Evolutionary conservation across 2,888 invertebrate species (phyloP).

Genomic region (Reticulitermes lucifugus): DNA sequence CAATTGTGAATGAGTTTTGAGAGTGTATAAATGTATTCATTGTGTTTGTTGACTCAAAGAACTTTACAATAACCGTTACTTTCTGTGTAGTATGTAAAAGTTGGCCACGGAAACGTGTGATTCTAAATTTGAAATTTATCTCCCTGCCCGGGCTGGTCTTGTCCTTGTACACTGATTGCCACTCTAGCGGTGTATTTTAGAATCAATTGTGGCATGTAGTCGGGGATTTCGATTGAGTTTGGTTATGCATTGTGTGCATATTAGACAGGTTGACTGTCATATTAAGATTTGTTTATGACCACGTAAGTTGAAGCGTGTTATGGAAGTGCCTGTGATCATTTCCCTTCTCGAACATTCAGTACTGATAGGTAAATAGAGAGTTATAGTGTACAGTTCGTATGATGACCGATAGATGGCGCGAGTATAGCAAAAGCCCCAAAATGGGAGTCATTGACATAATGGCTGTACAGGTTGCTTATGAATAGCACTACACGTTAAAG

Average conservation of each 20-base stretch:
- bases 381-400: slow-evolving; percentile 40
- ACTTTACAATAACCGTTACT: not conserved
- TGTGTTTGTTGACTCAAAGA: not conserved
- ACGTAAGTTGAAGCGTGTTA: not conserved
- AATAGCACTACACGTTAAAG: slow-evolving; percentile 44
- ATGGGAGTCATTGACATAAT: slow-evolving; percentile 57
- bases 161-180: slow-evolving; percentile 47
- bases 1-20: not conserved
- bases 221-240: slow-evolving; percentile 11
- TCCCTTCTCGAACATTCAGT: not conserved
- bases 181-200: slow-evolving; percentile 50
- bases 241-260: not conserved
- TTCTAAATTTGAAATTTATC: slow-evolving; percentile 45
- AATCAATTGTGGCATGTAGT: slow-evolving; percentile 49
- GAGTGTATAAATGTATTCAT: not conserved
- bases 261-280: not conserved
- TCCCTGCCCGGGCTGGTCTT: slow-evolving; percentile 48
- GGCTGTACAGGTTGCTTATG: slow-evolving; percentile 55
- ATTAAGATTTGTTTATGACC: not conserved
- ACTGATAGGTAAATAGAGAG: slow-evolving; percentile 5
- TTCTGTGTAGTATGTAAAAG: not conserved
- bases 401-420: slow-evolving; percentile 49
- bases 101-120: not conserved
- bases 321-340: not conserved
- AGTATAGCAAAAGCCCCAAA: slow-evolving; percentile 52